Conservation (phyloP, 1,140 invertebrate genomes). For the Mycetomoellerius zeteki region DNA sequence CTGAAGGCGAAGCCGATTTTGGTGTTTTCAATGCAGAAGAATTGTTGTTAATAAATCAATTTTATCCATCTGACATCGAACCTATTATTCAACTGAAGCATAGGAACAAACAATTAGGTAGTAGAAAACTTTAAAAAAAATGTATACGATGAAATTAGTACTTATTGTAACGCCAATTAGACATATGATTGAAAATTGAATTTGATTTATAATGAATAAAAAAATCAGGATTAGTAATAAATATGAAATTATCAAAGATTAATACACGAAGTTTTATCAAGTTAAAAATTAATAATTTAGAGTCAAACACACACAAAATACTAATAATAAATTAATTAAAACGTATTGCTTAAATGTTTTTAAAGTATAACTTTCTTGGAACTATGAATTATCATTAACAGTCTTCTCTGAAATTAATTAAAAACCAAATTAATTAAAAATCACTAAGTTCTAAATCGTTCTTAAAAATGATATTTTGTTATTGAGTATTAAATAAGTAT, state of each 20-base stretch:
- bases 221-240: not conserved
- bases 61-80: conserved; percentile 83
- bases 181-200: not conserved
- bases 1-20: conserved; percentile 86
- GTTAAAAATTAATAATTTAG: not conserved
- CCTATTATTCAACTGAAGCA: conserved; percentile 87
- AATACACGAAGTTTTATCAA: not conserved
- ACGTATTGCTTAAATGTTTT: not conserved
- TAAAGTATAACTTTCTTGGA: not conserved
- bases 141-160: conserved; percentile 9
- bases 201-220: not conserved
- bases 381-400: not conserved
- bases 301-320: not conserved
- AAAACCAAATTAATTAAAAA: not conserved
- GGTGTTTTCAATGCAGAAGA: conserved; percentile 88
- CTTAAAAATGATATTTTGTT: not conserved
- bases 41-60: conserved; percentile 85
- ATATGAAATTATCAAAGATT: not conserved
- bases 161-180: not conserved
- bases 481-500: not conserved
- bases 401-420: not conserved
- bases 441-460: not conserved
- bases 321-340: not conserved
- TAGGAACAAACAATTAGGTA: conserved; percentile 78
- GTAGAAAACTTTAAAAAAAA: conserved; percentile 14